phyloP scores from a whole-genome alignment of 2,113 vertebrate species.

The Tinamus guttatus region DNA sequence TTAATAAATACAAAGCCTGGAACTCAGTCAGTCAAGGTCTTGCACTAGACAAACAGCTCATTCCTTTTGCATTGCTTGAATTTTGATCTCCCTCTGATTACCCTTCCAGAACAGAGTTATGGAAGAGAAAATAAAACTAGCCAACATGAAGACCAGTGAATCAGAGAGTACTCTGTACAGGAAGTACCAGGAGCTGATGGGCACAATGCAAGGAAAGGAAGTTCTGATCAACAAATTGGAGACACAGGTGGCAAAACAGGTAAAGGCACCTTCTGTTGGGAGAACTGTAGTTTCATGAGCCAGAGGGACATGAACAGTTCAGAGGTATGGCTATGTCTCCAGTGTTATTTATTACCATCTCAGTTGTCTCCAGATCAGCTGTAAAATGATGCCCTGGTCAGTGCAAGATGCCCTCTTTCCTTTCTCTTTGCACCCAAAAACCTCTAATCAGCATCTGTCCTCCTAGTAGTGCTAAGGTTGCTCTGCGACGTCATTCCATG shows the following conservation, averaged over 20 bases:
- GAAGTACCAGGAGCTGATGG: conserved; percentile 84
- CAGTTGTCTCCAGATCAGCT: background rate
- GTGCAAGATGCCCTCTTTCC: background rate
- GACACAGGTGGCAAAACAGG: conserved; percentile 87
- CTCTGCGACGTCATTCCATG: background rate
- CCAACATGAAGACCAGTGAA: conserved; percentile 80
- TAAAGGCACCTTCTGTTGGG: conserved; percentile 28
- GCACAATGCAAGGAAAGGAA: conserved; percentile 83
- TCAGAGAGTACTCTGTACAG: conserved; percentile 81
- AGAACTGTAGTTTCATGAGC: background rate
- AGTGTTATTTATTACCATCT: background rate
- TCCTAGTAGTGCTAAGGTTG: background rate
- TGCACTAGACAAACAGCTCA: background rate
- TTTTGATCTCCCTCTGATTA: background rate
- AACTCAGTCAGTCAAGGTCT: background rate
- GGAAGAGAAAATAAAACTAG: conserved; percentile 88
- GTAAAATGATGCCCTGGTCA: background rate
- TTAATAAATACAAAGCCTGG: background rate
- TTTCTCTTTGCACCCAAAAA: background rate
- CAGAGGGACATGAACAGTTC: background rate
- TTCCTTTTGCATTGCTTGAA: background rate
- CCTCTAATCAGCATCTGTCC: background rate
- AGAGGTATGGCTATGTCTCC: background rate
- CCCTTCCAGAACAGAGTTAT: conserved; percentile 82
- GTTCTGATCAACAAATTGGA: conserved; percentile 83